Percentiles rank a stretch among this genome's conserved stretches.
These are phyloP conservation scores for Caenorhabditis sp. DNA, from an alignment of 2,888 invertebrate species.

Conservation along the genomic window DNA sequence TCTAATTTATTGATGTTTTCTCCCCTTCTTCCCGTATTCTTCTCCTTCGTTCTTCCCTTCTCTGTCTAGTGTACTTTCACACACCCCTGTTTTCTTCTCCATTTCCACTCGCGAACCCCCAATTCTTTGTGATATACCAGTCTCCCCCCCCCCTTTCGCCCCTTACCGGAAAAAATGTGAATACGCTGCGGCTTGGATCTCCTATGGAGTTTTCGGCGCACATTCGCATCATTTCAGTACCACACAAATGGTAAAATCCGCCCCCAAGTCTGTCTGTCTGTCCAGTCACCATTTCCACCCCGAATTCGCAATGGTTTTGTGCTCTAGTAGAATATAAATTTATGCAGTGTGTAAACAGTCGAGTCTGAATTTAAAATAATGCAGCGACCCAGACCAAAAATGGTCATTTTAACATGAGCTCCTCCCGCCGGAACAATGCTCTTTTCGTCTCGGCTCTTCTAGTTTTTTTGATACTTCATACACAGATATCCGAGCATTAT, in stretches of 20 bases:
- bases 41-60: not conserved
- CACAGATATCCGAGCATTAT: not conserved
- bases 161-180: no score
- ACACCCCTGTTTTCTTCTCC: not conserved
- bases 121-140: conserved; percentile 1
- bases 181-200: no score
- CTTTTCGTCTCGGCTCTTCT: not conserved
- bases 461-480: not conserved
- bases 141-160: not conserved
- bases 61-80: not conserved
- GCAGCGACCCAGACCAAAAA: not conserved
- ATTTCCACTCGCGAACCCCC: conserved; percentile 1
- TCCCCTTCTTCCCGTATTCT: not conserved
- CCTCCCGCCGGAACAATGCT: not conserved
- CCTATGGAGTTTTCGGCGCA: no score
- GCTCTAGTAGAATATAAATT: conserved; percentile 2
- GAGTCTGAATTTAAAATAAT: not conserved
- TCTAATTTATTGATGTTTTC: conserved; percentile 79
- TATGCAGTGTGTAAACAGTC: conserved; percentile 1
- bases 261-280: no score
- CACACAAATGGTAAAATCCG: no score
- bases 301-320: not conserved
- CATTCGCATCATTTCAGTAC: no score
- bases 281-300: not conserved
- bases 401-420: not conserved